Percentiles rank a stretch among this genome's conserved stretches.
Conservation (phyloP, 30 jellyfish, hydroid and myxozoan species). For the Aurelia coerulea region DNA sequence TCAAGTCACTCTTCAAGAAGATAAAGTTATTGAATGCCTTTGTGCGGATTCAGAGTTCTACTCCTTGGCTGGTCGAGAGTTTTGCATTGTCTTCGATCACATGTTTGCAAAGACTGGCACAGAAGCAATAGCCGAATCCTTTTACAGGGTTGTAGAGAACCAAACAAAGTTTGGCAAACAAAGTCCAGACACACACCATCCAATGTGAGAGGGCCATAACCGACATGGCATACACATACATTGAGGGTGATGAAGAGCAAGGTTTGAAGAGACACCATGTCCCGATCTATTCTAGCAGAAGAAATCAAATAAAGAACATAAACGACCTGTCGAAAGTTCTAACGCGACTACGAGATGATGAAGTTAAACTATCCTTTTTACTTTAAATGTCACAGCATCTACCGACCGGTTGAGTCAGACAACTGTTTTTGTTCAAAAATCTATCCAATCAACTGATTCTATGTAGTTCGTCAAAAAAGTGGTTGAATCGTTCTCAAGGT, state of each 20-base stretch:
- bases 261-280: constrained; percentile 41
- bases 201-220: constrained; percentile 38
- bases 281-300: constrained; percentile 28
- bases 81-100: constrained; percentile 25
- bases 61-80: constrained; percentile 31
- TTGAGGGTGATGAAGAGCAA: constrained; percentile 3
- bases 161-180: background rate
- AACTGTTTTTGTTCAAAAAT: too few species aligned
- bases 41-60: constrained; percentile 20
- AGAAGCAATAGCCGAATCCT: constrained; percentile 27
- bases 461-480: too few species aligned
- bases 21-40: constrained; percentile 6
- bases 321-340: constrained; percentile 17
- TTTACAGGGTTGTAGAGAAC: constrained; percentile 18
- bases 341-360: constrained; percentile 21
- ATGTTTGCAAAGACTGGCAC: constrained; percentile 62
- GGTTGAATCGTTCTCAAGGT: too few species aligned
- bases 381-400: background rate
- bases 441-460: too few species aligned
- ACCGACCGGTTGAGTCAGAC: too few species aligned
- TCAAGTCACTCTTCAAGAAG: constrained; percentile 12
- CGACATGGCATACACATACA: constrained; percentile 49
- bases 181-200: constrained; percentile 15
- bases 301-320: constrained; percentile 14
- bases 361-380: constrained; percentile 24